phyloP scores from a whole-genome alignment of 2,113 vertebrate genomes.

The Anguilla rostrata region DNA sequence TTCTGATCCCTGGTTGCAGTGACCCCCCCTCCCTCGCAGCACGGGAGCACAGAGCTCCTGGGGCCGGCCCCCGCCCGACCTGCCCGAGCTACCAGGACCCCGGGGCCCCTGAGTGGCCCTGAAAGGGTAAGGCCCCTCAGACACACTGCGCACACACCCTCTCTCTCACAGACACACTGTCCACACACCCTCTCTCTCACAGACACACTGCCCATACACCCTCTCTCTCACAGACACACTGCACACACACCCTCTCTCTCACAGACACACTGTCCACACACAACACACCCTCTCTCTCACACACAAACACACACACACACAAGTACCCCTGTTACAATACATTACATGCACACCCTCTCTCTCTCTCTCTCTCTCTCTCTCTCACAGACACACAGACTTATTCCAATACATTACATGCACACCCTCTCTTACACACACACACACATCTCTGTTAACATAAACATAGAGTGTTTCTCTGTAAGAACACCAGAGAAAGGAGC shows the following conservation, averaged over 20 bases:
- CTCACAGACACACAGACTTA: background rate
- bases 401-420: too few relatives aligned
- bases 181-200: background rate
- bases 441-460: background rate
- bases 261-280: background rate
- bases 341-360: background rate
- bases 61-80: conserved; percentile 55
- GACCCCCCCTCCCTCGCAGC: conserved; percentile 58
- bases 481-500: too few relatives aligned
- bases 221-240: background rate
- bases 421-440: background rate
- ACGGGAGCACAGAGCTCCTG: conserved; percentile 53
- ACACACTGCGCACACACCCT: background rate
- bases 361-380: too few relatives aligned
- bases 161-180: background rate
- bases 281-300: background rate
- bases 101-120: conserved; percentile 54
- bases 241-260: too few relatives aligned
- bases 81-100: conserved; percentile 51
- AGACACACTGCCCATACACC: too few relatives aligned
- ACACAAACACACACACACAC: background rate
- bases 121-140: conserved; percentile 60
- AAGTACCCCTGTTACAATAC: too few relatives aligned
- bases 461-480: too few relatives aligned
- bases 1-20: conserved; percentile 42